Base-by-base conservation (phyloP, 2,797 vertebrate genomes). In the Iguana delicatissima region DNA sequence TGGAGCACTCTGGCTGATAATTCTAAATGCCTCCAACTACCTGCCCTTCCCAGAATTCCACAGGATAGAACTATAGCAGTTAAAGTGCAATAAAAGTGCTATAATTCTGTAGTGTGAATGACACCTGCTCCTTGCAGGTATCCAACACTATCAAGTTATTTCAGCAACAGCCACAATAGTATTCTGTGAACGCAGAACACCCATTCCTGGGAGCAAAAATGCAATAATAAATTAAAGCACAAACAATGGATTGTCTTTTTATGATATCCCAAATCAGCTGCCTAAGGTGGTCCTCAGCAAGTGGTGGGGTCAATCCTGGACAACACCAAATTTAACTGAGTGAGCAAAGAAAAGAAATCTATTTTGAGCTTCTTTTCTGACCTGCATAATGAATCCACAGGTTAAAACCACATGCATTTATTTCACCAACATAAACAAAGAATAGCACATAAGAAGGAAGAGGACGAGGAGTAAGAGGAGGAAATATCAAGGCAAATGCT, bases 401-500 rank as follows among this genome's bases (percentile, higher is more conserved):
- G 7, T 46, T 67, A 84, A 67, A 67, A 67, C 12, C n/a, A 42
- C 59, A 29, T 18, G 74, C n/a, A 69, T 57, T 55, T 55, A 55
- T 0, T 0, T 6, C 26, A 57, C 64, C 88, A n/a, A 20, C 29
- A 80, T 73, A 82, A 38, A 74, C 0, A 0, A 14, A 50, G 42
- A 76, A 76, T 7, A 76, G 32, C 29, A 20, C 2, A 46, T 13
- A 4, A 73, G 72, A 13, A 9, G 12, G 32, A 73, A 29, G 72
- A 74, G 6, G 29, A 32, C 0, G 73, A 8, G 22, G 35, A 42
- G 6, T 9, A 42, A 16, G 35, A 38, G 1, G 38, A 22, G 3
- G 9, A 29, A 29, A 13, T 50, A 29, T 6, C 20, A 89, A 26
- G 0, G 0, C 55, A 20, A 91, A 93, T 6, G 46, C 14, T 52